Evolutionary conservation across 2,113 vertebrate species (phyloP).

Genomic region (Miniopterus natalensis): DNA sequence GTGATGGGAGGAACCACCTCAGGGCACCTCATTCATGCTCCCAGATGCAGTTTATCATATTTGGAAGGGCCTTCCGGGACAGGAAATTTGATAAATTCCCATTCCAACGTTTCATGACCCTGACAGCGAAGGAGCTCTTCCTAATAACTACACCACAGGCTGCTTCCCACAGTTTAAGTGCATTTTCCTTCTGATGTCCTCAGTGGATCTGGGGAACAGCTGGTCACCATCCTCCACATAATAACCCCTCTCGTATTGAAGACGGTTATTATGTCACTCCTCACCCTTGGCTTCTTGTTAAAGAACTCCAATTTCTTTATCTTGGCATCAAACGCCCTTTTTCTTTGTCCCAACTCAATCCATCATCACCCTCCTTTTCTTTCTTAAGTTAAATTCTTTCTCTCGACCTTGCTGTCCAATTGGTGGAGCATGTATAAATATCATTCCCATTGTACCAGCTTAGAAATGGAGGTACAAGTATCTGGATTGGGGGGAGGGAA

Average conservation of each 20-base stretch:
- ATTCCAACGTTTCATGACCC: slow-evolving; percentile 40
- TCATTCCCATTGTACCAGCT: not conserved
- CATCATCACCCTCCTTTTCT: slow-evolving; percentile 46
- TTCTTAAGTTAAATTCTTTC: slow-evolving; percentile 42
- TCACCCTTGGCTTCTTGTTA: slow-evolving; percentile 42
- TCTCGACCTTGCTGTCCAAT: not conserved
- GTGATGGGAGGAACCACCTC: not conserved
- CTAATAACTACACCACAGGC: slow-evolving; percentile 62
- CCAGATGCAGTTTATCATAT: slow-evolving; percentile 17
- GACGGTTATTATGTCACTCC: slow-evolving; percentile 49
- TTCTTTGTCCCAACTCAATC: slow-evolving; percentile 54
- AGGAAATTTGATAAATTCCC: slow-evolving; percentile 72
- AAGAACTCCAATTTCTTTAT: slow-evolving; percentile 53
- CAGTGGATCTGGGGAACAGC: slow-evolving; percentile 57
- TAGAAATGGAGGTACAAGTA: not conserved
- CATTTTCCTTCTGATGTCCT: slow-evolving; percentile 63
- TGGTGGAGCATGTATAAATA: not conserved
- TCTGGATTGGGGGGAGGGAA: not conserved
- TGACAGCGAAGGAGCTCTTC: slow-evolving; percentile 32
- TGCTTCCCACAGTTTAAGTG: slow-evolving; percentile 16
- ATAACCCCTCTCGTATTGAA: slow-evolving; percentile 57
- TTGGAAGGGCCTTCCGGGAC: slow-evolving; percentile 52
- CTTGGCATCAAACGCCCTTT: slow-evolving; percentile 31
- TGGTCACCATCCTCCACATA: slow-evolving; percentile 67
- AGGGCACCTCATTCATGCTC: not conserved